phyloP scores from a whole-genome alignment of 2,888 invertebrate genomes.

The Andrena hattorfiana region DNA sequence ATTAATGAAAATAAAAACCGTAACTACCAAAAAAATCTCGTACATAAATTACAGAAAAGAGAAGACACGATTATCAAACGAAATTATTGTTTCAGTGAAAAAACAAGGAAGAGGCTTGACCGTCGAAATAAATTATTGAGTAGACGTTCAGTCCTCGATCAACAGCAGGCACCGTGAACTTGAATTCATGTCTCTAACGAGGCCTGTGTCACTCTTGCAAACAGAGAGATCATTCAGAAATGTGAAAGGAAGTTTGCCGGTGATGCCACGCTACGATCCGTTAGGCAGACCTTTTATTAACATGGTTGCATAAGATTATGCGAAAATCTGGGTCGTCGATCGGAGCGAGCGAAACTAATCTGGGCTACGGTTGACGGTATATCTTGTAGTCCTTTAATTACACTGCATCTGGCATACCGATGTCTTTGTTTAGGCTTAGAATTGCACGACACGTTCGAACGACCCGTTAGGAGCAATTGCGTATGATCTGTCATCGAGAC shows the following conservation, averaged over 20 bases:
- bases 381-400: conserved; percentile 30
- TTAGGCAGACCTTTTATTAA: conserved; percentile 72
- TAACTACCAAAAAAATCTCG: too few relatives aligned
- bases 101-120: neutral
- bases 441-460: conserved; percentile 54
- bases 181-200: conserved; percentile 26
- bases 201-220: conserved; percentile 6
- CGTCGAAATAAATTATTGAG: neutral
- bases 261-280: conserved; percentile 74
- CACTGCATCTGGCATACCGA: conserved; percentile 12
- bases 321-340: conserved; percentile 72
- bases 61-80: neutral
- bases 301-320: conserved; percentile 79
- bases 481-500: conserved; percentile 50
- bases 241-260: conserved; percentile 49
- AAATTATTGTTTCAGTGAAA: neutral
- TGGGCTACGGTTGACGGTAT: conserved; percentile 49
- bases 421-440: conserved; percentile 38
- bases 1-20: too few relatives aligned
- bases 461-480: conserved; percentile 63
- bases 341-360: conserved; percentile 53
- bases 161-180: conserved; percentile 27
- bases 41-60: neutral
- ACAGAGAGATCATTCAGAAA: conserved; percentile 27
- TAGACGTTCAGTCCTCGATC: conserved; percentile 11